Evolutionary conservation across 2,797 vertebrate species (phyloP), one percentile per base, ranked within the genome.

Genomic region (Coregonus sp.): DNA sequence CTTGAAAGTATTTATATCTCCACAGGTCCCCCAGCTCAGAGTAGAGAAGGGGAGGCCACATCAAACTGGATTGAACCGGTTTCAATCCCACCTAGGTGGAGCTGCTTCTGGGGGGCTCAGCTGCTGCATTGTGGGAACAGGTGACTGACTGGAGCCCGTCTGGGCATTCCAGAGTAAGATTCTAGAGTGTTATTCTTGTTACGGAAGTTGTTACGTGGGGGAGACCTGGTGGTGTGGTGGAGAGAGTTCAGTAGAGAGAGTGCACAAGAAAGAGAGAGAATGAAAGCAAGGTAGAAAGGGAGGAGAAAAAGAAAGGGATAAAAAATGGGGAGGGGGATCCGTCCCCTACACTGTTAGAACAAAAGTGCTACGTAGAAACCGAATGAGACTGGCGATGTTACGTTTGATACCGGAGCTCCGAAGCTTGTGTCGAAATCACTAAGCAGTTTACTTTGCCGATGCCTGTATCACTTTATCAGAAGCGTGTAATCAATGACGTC

Each of bases 81-180:
- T 61, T 61, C 59, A 25, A 25, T 61, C 59, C 59, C 59, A 61
- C 20, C 59, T 61, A 61, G 20, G 59, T 61, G 59, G 5, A 25
- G 20, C 20, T 20, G 59, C 59, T 61, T 61, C 20, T 61, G n/a
- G n/a, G 20, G 59, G 9, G n/a, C n/a, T 61, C 40, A 47, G 59
- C 59, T 61, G 52, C 52, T 56, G 52, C 52, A 56, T 61, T 61
- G 59, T 25, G 59, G 59, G 59, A 61, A 61, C 59, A 61, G 59
- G 59, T 61, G 59, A 61, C 56, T 59, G 18, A 59, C 59, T 20
- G 59, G 59, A 11, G 59, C 59, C 59, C 25, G n/a, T 16, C 59
- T 61, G 59, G 59, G 59, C 7, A 61, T 61, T 61, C 54, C 54
- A 20, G 54, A 18, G 54, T 18, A 6, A 59, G 54, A 59, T 5